Evolutionary conservation across 2,797 vertebrate species (phyloP).

Genomic region (Pantherophis alleghaniensis): DNA sequence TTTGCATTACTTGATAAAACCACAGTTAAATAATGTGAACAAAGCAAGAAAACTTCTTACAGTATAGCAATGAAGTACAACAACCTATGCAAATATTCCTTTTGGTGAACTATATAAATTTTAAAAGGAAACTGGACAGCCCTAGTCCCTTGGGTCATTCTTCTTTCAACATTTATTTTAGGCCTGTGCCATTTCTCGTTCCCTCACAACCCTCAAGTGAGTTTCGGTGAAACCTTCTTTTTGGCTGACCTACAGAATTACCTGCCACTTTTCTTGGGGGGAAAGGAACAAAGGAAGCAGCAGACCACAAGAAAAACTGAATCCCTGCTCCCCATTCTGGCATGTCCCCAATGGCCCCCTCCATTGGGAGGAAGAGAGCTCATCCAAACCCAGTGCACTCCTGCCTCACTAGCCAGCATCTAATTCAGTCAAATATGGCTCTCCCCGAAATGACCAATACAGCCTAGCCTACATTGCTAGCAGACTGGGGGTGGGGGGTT

Average conservation of each 20-base stretch:
- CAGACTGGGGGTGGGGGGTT: too few species aligned
- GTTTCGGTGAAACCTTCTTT: neutral
- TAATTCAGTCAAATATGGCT: neutral
- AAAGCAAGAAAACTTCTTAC: neutral
- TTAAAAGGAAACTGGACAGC: neutral
- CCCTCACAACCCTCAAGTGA: neutral
- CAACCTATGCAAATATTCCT: neutral
- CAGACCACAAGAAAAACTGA: neutral
- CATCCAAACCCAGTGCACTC: neutral
- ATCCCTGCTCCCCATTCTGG: neutral
- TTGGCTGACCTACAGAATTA: neutral
- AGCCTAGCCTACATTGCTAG: neutral
- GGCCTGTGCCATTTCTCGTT: neutral
- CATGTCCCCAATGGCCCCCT: neutral
- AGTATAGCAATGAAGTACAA: neutral
- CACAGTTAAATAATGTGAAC: neutral
- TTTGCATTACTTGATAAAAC: neutral
- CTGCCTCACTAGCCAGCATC: neutral
- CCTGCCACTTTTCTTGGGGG: neutral
- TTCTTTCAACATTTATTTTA: neutral
- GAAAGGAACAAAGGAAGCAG: neutral
- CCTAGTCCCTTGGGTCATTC: neutral
- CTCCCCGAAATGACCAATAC: neutral
- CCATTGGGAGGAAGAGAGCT: neutral
- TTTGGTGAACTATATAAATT: neutral